Evolutionary conservation across 2,888 invertebrate species (phyloP), one percentile per base, ranked within the genome.

Genomic region (Pollenia angustigena): DNA sequence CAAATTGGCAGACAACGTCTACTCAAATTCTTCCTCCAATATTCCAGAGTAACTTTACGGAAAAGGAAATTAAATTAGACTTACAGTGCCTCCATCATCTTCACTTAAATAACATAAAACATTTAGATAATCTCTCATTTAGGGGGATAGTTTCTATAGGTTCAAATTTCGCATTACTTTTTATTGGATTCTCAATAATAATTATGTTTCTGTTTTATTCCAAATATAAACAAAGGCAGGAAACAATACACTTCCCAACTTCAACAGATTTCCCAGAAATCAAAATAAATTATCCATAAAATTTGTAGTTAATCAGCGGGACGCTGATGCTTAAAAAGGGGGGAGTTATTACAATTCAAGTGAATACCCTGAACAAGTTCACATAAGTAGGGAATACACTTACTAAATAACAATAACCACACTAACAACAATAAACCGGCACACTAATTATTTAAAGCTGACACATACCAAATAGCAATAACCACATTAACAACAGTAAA

Each of bases 281-380:
- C 11, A 68, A 68, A 12, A 68, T 68, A 8, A 68, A 68, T 68
- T 68, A 68, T n/a, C 68, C 68, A 50, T 68, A 50, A 50, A 56
- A 23, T 18, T 54, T 14, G 9, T 16, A 54, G 18, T 54, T 9
- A n/a, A 54, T 50, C 50, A 50, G 50, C 14, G 54, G 18, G 54
- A 18, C 52, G 23, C 23, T 23, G 54, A 32, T 32, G 32, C 32
- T 32, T 6, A 32, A 32, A 32, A 32, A 32, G 4, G 32, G 32
- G 32, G 32, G 32, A 32, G 4, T 32, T 32, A 32, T 32, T 32
- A 32, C 32, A 32, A 0, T 32, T 32, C 32, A 32, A 32, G 32
- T 32, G 32, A 32, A 32, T 32, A 32, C 32, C 2, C 32, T 32
- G 32, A 32, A 32, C 32, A 32, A 32, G 32, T 32, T 32, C 32